Conservation (phyloP, 2,888 invertebrate genomes). For the Amphimallon solstitiale region DNA sequence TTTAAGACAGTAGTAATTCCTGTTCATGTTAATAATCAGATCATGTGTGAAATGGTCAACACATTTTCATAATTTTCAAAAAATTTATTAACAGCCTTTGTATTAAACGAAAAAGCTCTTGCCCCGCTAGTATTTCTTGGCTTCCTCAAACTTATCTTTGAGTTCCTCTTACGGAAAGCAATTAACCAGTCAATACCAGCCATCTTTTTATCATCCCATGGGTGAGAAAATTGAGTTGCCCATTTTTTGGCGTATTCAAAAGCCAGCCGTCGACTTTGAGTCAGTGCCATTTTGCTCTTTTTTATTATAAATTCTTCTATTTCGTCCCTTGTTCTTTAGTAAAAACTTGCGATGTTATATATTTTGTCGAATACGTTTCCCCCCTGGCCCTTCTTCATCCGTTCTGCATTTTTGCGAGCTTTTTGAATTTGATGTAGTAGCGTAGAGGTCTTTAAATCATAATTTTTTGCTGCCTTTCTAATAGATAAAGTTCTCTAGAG, state of each 20-base stretch:
- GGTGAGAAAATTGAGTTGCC: neutral
- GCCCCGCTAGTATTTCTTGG: conserved; percentile 46
- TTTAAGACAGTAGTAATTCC: neutral
- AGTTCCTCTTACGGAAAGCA: conserved; percentile 24
- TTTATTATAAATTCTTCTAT: too few species aligned
- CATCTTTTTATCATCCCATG: neutral
- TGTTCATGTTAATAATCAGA: neutral
- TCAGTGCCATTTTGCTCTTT: too few species aligned
- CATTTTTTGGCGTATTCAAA: too few species aligned
- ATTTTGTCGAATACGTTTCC: too few species aligned
- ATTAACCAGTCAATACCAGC: too few species aligned
- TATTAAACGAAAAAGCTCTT: conserved; percentile 45
- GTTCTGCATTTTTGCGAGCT: too few species aligned
- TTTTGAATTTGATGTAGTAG: too few species aligned
- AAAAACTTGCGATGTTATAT: too few species aligned
- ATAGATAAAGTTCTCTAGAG: neutral
- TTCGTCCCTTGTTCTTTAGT: too few species aligned
- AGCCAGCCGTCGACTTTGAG: too few species aligned
- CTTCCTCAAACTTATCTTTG: conserved; percentile 41
- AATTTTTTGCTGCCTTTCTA: neutral
- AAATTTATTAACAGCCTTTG: conserved; percentile 42
- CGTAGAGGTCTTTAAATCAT: neutral
- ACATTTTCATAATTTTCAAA: conserved; percentile 39
- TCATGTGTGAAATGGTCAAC: neutral
- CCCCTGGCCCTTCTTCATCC: too few species aligned